Evolutionary conservation across 2,888 invertebrate genomes (phyloP).

Genomic region (Drosophila seclusa): DNA sequence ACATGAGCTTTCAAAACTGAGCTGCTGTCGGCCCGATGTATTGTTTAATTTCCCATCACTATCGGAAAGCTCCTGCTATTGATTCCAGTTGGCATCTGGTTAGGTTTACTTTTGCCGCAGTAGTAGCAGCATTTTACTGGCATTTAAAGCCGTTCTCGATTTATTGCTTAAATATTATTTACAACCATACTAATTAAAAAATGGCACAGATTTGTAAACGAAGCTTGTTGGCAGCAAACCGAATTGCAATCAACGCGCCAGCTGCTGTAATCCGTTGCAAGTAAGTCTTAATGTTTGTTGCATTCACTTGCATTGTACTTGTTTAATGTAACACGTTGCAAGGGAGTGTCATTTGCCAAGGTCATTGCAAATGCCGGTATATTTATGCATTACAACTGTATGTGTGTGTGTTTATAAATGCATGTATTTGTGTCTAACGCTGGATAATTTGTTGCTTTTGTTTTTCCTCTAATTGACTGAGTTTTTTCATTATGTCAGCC

Average conservation of each 20-base stretch:
- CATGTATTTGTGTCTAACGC: slow-evolving; percentile 17
- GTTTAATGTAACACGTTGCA: slow-evolving; percentile 52
- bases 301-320: slow-evolving; percentile 9
- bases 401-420: slow-evolving; percentile 18
- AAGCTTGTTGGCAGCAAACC: slow-evolving; percentile 62
- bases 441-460: slow-evolving; percentile 32
- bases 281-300: slow-evolving; percentile 47
- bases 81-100: slow-evolving; percentile 38
- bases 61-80: slow-evolving; percentile 19
- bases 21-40: slow-evolving; percentile 7
- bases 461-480: slow-evolving; percentile 10
- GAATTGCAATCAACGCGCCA: slow-evolving; percentile 51
- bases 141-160: slow-evolving; percentile 36
- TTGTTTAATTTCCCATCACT: slow-evolving; percentile 25
- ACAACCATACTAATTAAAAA: slow-evolving; percentile 18
- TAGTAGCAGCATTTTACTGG: slow-evolving; percentile 41
- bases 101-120: slow-evolving; percentile 33
- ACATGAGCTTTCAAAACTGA: not conserved
- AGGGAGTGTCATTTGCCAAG: slow-evolving; percentile 72
- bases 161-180: slow-evolving; percentile 23
- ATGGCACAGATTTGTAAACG: slow-evolving; percentile 69
- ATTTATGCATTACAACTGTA: not conserved
- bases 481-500: slow-evolving; percentile 61
- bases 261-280: slow-evolving; percentile 61
- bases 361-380: slow-evolving; percentile 69